These are phyloP conservation scores for Drosophila emarginata DNA, from an alignment of 2,888 invertebrate species.

Conservation along the genomic window DNA sequence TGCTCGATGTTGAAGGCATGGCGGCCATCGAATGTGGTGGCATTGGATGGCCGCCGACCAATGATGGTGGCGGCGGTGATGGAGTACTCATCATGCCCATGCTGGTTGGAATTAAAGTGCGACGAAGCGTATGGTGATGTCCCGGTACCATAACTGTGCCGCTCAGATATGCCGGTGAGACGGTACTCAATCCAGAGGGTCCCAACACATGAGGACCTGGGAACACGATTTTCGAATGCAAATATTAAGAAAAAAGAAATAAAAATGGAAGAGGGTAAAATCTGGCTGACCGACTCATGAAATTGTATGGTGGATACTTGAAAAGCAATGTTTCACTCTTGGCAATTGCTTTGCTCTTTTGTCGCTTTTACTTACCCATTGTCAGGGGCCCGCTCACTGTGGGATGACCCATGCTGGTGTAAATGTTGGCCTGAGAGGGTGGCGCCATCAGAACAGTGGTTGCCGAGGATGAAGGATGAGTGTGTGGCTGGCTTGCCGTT, in stretches of 20 bases:
- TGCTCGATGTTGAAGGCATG: conserved; percentile 53
- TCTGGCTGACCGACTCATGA: background rate
- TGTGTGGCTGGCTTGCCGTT: conserved; percentile 55
- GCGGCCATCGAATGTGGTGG: conserved; percentile 62
- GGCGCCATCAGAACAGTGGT: conserved; percentile 81
- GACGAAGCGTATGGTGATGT: conserved; percentile 78
- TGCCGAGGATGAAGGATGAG: conserved; percentile 60
- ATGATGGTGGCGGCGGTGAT: conserved; percentile 56
- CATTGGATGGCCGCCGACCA: conserved; percentile 34
- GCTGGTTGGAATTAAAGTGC: conserved; percentile 79
- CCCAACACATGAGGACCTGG: conserved; percentile 76
- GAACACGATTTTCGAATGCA: background rate
- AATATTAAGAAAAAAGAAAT: conserved; percentile 1
- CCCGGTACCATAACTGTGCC: conserved; percentile 80
- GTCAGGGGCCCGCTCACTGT: conserved; percentile 75
- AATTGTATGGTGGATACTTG: background rate
- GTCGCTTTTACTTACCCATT: conserved; percentile 71
- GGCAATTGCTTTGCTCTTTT: conserved; percentile 1
- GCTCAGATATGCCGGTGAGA: conserved; percentile 78
- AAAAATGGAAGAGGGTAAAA: background rate
- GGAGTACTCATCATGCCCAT: conserved; percentile 74
- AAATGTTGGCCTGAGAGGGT: conserved; percentile 74
- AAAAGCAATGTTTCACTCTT: conserved; percentile 7
- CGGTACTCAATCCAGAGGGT: conserved; percentile 71
- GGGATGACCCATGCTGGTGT: conserved; percentile 76